phyloP scores from a whole-genome alignment of 1,140 invertebrate species.

The Drosophila tsacasi region DNA sequence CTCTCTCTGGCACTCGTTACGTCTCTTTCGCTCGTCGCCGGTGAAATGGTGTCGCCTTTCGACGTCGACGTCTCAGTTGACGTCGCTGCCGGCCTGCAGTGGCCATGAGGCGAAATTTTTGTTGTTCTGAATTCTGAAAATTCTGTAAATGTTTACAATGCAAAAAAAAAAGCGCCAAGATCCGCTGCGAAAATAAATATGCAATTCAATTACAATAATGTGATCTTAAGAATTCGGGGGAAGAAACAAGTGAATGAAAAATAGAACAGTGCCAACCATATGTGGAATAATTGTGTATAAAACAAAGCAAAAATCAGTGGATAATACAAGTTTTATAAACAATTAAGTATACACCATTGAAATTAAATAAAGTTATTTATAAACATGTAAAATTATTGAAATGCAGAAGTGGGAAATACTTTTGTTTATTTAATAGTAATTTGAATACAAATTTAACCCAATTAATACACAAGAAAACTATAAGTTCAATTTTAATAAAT shows the following conservation, averaged over 20 bases:
- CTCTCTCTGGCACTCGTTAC: conserved; percentile 16
- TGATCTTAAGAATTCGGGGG: neutral
- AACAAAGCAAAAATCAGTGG: neutral
- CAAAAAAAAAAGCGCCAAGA: conserved; percentile 28
- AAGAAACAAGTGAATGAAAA: neutral
- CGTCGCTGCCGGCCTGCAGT: conserved; percentile 32
- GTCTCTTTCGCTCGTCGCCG: conserved; percentile 41
- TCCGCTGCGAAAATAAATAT: conserved; percentile 7
- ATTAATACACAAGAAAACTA: neutral
- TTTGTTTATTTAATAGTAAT: too few species aligned
- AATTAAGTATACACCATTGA: neutral
- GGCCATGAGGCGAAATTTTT: conserved; percentile 52
- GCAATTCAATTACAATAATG: neutral
- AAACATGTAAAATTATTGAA: too few species aligned
- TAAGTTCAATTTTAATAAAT: neutral
- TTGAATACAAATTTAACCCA: neutral
- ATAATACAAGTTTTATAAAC: neutral
- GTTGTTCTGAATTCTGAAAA: conserved; percentile 67
- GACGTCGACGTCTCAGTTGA: conserved; percentile 21
- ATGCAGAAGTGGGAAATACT: too few species aligned
- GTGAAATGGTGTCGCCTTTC: conserved; percentile 58
- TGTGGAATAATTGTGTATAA: neutral
- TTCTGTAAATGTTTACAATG: conserved; percentile 67
- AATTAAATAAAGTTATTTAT: neutral
- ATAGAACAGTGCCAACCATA: neutral